phyloP scores from a whole-genome alignment of 2,888 invertebrate genomes.

The Rapana venosa region DNA sequence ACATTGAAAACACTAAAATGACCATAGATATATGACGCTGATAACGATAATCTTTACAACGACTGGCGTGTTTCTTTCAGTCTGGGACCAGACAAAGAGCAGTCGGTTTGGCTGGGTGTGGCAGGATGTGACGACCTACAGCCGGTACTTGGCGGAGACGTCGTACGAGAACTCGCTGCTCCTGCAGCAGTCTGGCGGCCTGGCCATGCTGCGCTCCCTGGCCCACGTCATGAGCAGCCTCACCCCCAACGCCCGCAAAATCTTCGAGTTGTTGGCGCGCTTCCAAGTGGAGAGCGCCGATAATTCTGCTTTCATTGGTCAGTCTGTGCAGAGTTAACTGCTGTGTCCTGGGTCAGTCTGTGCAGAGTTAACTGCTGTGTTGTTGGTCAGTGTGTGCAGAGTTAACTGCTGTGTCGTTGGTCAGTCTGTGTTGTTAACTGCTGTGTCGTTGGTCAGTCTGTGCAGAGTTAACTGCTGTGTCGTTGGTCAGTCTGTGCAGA shows the following conservation, averaged over 20 bases:
- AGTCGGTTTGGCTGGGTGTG: conserved; percentile 92
- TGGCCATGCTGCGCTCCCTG: conserved; percentile 88
- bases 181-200: conserved; percentile 84
- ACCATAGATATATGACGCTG: no score
- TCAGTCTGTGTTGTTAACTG: background rate
- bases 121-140: conserved; percentile 92
- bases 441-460: background rate
- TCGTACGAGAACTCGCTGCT: conserved; percentile 86
- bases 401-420: background rate
- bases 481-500: background rate
- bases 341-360: background rate
- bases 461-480: no score
- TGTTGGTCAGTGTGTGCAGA: background rate
- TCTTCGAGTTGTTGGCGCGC: conserved; percentile 88
- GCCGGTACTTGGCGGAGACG: conserved; percentile 88
- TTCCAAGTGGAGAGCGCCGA: conserved; percentile 89
- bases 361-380: background rate
- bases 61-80: conserved; percentile 80
- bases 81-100: conserved; percentile 92
- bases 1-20: no score
- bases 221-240: conserved; percentile 93
- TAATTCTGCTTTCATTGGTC: conserved; percentile 87
- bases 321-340: conserved; percentile 47
- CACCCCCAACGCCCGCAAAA: conserved; percentile 87
- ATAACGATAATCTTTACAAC: no score